A percentile compares a stretch with the other conserved stretches of the same genome.
Conservation (phyloP, 2,113 vertebrate species). For the Salvelinus namaycush region DNA sequence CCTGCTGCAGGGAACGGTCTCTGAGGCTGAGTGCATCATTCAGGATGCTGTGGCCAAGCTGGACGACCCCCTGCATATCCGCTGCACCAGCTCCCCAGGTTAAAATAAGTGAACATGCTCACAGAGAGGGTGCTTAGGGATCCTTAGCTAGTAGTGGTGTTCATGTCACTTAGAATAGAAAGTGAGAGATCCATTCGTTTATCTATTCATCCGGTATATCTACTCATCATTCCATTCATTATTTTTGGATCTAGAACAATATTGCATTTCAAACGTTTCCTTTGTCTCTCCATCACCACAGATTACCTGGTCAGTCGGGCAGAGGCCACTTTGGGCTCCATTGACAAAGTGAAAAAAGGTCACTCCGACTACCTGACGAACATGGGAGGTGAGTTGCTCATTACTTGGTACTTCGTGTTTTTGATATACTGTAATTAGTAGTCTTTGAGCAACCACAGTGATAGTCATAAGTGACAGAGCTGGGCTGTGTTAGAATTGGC, state of each 20-base stretch:
- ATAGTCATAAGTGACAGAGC: neutral
- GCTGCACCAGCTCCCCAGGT: conserved; percentile 97
- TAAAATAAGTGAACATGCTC: neutral
- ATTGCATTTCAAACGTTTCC: neutral
- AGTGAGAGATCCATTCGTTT: neutral
- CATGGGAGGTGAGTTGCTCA: conserved; percentile 76
- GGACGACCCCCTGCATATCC: conserved; percentile 90
- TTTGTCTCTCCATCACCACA: conserved; percentile 55
- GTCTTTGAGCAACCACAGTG: neutral
- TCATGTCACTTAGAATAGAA: neutral
- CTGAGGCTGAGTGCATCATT: conserved; percentile 85
- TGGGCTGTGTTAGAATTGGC: neutral
- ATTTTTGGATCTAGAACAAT: neutral
- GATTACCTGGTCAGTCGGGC: conserved; percentile 91
- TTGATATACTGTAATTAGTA: no score
- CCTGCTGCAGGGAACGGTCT: conserved; percentile 80
- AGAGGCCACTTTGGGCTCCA: conserved; percentile 81
- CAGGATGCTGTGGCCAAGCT: conserved; percentile 84
- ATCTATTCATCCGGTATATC: no score
- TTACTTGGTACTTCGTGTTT: neutral
- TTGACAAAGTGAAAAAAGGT: conserved; percentile 80
- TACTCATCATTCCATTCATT: neutral
- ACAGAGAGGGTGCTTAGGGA: neutral
- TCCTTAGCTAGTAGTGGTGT: neutral
- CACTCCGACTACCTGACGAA: conserved; percentile 82